A percentile compares a stretch with the other conserved stretches of the same genome.
phyloP scores from a whole-genome alignment of 2,888 invertebrate species.

The Lepidochitona cinerea region DNA sequence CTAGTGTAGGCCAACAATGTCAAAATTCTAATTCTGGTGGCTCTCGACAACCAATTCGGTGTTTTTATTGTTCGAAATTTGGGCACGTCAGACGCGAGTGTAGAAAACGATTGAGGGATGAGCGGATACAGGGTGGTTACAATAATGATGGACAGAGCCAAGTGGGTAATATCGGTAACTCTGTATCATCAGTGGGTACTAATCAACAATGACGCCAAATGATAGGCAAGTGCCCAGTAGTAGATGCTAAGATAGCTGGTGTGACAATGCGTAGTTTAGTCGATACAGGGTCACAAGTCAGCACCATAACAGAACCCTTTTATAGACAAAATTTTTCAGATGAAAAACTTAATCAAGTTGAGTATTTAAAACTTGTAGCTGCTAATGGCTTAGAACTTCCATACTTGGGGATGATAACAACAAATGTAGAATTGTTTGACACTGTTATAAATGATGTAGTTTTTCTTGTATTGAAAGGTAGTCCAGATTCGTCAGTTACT shows the following conservation, averaged over 20 bases:
- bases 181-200: not conserved
- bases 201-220: not conserved
- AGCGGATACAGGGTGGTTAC: not conserved
- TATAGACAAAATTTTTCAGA: not conserved
- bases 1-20: too few species aligned
- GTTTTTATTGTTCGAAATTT: not conserved
- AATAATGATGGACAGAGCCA: too few species aligned
- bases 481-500: not conserved
- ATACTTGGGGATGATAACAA: not conserved
- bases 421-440: not conserved
- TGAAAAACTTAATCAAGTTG: not conserved
- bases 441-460: not conserved
- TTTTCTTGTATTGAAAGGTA: too few species aligned
- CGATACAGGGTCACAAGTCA: not conserved
- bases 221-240: not conserved
- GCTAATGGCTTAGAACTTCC: not conserved
- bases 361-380: not conserved
- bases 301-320: not conserved
- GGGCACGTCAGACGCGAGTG: not conserved
- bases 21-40: too few species aligned
- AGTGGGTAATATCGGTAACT: not conserved
- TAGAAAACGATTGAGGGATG: not conserved
- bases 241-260: not conserved
- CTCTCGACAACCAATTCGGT: too few species aligned
- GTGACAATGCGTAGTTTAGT: not conserved